phyloP scores from a whole-genome alignment of 2,888 invertebrate species.

The Leptinotarsa rubiginosa region DNA sequence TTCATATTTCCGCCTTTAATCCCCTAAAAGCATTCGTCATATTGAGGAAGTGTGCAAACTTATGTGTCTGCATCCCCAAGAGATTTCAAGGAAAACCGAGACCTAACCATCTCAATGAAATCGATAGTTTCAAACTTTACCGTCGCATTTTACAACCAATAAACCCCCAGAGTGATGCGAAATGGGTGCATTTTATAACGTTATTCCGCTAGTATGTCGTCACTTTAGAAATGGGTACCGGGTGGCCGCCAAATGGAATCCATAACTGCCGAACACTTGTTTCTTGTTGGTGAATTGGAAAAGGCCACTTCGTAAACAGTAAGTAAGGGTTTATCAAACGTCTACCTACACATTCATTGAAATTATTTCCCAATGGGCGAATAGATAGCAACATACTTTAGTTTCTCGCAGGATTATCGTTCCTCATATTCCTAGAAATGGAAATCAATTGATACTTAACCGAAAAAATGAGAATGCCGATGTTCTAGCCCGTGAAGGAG shows the following conservation, averaged over 20 bases:
- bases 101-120: constrained; percentile 53
- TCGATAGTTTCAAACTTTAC: constrained; percentile 62
- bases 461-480: no score
- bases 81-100: constrained; percentile 42
- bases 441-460: no score
- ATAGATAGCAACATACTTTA: no score
- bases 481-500: no score
- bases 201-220: constrained; percentile 52
- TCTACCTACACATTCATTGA: no score
- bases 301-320: no score
- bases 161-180: constrained; percentile 57
- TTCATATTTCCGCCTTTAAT: constrained; percentile 7
- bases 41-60: constrained; percentile 29
- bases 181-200: constrained; percentile 57
- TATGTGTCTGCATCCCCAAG: constrained; percentile 40
- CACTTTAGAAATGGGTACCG: constrained; percentile 46
- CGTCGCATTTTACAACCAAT: constrained; percentile 61
- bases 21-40: constrained; percentile 25
- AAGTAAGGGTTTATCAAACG: no score
- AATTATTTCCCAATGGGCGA: no score
- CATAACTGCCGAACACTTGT: no score
- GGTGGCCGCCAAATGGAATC: not conserved
- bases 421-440: no score
- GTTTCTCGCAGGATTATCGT: no score
- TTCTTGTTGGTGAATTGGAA: no score